Evolutionary conservation across 2,888 invertebrate species (phyloP).

Genomic region (Aspidapion aeneum): DNA sequence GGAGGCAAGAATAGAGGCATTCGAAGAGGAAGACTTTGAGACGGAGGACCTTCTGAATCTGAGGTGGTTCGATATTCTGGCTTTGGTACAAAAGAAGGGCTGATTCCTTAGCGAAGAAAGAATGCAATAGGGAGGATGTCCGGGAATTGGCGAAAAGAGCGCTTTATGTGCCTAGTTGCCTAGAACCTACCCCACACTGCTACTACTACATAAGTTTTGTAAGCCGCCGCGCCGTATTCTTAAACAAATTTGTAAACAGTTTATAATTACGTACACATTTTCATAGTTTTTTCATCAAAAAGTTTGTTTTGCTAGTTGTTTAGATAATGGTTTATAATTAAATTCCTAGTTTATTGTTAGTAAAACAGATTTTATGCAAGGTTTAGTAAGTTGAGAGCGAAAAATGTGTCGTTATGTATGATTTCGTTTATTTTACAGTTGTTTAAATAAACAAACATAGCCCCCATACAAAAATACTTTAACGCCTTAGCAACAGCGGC

Average conservation of each 20-base stretch:
- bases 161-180: too few species aligned
- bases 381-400: conserved; percentile 20
- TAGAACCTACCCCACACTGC: too few species aligned
- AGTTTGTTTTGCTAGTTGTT: conserved; percentile 23
- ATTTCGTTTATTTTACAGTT: conserved; percentile 19
- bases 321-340: conserved; percentile 25
- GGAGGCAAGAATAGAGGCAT: too few species aligned
- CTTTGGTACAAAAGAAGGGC: too few species aligned
- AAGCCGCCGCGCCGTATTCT: too few species aligned
- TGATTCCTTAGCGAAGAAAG: too few species aligned
- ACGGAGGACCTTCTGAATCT: too few species aligned
- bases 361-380: conserved; percentile 22
- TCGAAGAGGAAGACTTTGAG: too few species aligned
- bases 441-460: conserved; percentile 23
- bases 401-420: conserved; percentile 24
- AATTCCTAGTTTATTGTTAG: conserved; percentile 25
- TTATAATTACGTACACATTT: not conserved
- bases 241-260: conserved; percentile 1
- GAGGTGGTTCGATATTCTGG: too few species aligned
- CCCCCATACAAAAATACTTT: conserved; percentile 18
- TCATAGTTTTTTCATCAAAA: conserved; percentile 1
- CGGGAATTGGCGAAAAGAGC: too few species aligned
- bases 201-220: too few species aligned
- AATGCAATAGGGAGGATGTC: too few species aligned
- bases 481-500: not conserved